phyloP scores from a whole-genome alignment of 2,113 vertebrate species.

The Sialia sialis region DNA sequence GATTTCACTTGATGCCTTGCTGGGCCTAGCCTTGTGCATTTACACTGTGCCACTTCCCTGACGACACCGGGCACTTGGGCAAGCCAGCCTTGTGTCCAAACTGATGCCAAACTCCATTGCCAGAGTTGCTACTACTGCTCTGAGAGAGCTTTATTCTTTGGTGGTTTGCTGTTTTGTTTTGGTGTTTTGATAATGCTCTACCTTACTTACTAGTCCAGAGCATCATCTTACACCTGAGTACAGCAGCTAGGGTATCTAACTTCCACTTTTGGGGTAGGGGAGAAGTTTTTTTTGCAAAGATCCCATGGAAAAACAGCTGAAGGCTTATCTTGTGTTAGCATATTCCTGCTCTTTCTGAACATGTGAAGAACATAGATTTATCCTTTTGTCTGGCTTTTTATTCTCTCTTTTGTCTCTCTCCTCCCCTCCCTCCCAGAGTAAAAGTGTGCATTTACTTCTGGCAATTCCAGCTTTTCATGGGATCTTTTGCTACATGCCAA shows the following conservation, averaged over 20 bases:
- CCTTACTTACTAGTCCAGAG: neutral
- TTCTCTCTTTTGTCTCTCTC: neutral
- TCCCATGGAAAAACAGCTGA: neutral
- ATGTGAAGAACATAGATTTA: neutral
- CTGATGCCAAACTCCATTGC: neutral
- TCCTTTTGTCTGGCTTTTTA: neutral
- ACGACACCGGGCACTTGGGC: neutral
- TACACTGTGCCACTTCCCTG: neutral
- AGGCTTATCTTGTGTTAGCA: neutral
- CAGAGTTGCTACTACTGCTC: neutral
- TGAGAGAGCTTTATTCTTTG: neutral
- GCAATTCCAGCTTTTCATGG: neutral
- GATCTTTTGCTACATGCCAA: neutral
- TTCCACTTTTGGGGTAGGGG: neutral
- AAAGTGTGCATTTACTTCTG: neutral
- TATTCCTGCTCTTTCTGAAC: neutral
- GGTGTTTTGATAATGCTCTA: neutral
- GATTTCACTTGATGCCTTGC: neutral
- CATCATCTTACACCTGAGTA: neutral
- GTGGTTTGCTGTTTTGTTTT: neutral
- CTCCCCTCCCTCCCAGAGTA: neutral
- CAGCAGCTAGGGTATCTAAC: neutral
- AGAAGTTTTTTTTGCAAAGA: neutral
- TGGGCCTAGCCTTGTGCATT: neutral
- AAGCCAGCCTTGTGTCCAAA: neutral